phyloP scores from a whole-genome alignment of 1,140 invertebrate species.

The Drosophila sp. region DNA sequence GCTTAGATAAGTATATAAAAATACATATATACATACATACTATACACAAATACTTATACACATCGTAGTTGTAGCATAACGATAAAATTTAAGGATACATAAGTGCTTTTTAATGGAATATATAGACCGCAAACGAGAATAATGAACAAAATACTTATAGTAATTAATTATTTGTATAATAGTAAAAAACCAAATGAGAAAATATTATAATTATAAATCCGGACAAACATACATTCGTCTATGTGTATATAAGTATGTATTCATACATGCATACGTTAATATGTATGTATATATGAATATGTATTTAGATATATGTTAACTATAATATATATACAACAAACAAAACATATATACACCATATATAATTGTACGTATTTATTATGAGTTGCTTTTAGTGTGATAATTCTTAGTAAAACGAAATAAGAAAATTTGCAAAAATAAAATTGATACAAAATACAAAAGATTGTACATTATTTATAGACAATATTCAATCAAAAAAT shows the following conservation, averaged over 20 bases:
- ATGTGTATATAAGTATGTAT: constrained; percentile 15
- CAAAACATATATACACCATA: constrained; percentile 35
- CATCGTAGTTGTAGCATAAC: constrained; percentile 43
- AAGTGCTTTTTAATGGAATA: constrained; percentile 80
- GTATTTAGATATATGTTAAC: constrained; percentile 15
- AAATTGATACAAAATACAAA: constrained; percentile 31
- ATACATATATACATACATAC: constrained; percentile 34
- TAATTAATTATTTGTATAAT: constrained; percentile 55
- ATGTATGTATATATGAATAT: constrained; percentile 11
- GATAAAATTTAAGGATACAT: constrained; percentile 68
- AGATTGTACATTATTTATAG: not conserved
- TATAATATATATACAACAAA: constrained; percentile 16
- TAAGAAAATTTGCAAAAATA: constrained; percentile 60
- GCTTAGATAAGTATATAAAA: constrained; percentile 32
- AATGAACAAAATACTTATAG: constrained; percentile 41
- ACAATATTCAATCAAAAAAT: no score
- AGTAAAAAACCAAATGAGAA: constrained; percentile 22
- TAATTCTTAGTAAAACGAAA: constrained; percentile 65
- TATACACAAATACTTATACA: constrained; percentile 30
- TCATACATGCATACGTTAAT: constrained; percentile 14
- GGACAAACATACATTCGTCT: constrained; percentile 43
- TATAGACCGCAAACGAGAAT: constrained; percentile 69
- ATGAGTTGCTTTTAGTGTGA: constrained; percentile 80
- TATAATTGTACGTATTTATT: constrained; percentile 73
- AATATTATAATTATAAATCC: no score